Evolutionary conservation across 2,797 vertebrate species (phyloP).

Genomic region (Xenentodon cancila): DNA sequence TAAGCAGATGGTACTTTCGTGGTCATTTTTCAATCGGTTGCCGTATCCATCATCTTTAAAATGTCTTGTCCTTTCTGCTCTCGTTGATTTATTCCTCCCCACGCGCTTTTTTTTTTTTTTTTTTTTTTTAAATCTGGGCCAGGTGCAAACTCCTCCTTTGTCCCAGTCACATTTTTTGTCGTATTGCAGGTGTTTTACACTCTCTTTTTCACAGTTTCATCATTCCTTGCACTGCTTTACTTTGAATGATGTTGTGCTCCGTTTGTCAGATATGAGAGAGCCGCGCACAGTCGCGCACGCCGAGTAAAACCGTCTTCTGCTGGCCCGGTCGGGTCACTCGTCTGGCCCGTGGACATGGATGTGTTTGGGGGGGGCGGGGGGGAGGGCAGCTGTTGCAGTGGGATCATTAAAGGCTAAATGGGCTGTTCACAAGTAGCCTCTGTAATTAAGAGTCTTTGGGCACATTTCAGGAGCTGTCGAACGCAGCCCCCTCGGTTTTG

Average conservation of each 20-base stretch:
- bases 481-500: background rate
- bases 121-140: background rate
- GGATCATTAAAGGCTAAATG: conserved; percentile 48
- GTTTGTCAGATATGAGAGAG: conserved; percentile 22
- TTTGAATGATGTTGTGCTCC: conserved; percentile 22
- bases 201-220: conserved; percentile 20
- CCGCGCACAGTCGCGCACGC: conserved; percentile 26
- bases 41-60: background rate
- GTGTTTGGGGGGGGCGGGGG: background rate
- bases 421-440: conserved; percentile 19
- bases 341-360: conserved; percentile 23
- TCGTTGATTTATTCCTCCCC: conserved; percentile 17
- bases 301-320: conserved; percentile 35
- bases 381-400: background rate
- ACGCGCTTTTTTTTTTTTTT: background rate
- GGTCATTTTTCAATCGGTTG: background rate
- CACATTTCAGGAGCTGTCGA: conserved; percentile 16
- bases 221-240: conserved; percentile 4
- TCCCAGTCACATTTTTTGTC: conserved; percentile 20
- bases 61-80: background rate
- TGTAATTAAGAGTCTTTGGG: conserved; percentile 30
- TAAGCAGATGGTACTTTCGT: no score
- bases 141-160: conserved; percentile 12
- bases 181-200: conserved; percentile 6
- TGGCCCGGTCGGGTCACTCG: conserved; percentile 29